Evolutionary conservation across 2,888 invertebrate species (phyloP).

Genomic region (Charanyca ferruginea): DNA sequence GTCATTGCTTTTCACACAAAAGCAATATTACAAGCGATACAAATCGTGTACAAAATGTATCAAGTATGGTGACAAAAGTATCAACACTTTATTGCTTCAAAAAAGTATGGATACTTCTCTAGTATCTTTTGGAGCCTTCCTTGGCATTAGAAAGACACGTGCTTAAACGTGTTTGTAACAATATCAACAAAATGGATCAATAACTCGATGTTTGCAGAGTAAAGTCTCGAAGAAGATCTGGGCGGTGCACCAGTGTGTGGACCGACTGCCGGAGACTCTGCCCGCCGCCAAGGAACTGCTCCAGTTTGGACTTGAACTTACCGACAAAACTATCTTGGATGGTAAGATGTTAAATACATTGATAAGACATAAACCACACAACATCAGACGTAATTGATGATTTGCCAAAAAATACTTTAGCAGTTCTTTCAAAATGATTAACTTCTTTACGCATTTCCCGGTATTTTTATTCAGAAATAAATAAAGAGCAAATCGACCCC

Average conservation of each 20-base stretch:
- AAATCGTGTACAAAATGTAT: not conserved
- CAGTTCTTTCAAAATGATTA: no score
- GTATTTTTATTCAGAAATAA: constrained; percentile 76
- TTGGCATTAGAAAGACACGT: not conserved
- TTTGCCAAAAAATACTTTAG: no score
- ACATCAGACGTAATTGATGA: no score
- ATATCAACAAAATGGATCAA: not conserved
- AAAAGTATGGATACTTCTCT: not conserved
- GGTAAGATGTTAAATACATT: constrained; percentile 72
- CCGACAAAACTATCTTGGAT: constrained; percentile 92
- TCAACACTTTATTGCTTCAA: no score
- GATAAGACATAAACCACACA: no score
- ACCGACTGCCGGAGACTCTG: constrained; percentile 93
- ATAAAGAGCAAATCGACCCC: constrained; percentile 77
- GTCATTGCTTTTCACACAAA: no score
- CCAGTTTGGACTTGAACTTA: constrained; percentile 93
- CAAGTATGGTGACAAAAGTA: not conserved
- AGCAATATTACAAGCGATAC: no score
- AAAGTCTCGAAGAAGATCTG: constrained; percentile 95
- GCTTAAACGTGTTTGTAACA: not conserved
- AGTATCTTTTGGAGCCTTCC: not conserved
- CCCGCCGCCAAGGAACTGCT: constrained; percentile 94
- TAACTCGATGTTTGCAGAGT: constrained; percentile 82
- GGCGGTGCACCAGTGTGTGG: constrained; percentile 95
- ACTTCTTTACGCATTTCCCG: no score